Base-by-base conservation (phyloP, 2,113 vertebrate genomes). In the Okapia johnstoni region DNA sequence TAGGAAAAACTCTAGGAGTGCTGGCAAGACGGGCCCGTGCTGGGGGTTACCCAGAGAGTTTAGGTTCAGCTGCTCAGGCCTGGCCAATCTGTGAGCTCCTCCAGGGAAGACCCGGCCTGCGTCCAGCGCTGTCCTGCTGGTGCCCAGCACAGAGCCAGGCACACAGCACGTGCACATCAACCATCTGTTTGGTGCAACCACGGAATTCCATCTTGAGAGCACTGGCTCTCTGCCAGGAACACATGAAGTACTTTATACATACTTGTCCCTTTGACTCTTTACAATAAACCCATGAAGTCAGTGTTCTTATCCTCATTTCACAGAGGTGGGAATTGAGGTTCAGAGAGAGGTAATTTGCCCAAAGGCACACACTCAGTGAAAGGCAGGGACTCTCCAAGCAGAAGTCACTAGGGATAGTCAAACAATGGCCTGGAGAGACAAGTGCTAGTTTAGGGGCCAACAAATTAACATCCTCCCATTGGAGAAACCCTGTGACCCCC, bases 121-220 rank as follows among this genome's bases (percentile, higher is more conserved):
- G 48, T 16, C 48, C 26, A 15, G n/a, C 7, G 0, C 19, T n/a
- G 28, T 2, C 79, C 1, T 17, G 30, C n/a, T 1, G 15, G 46
- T 55, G 23, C 54, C 48, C 54, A 46, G 19, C 79, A 36, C 61
- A 23, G 7, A 93, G 48, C 48, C 36, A 6, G 52, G n/a, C n/a
- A n/a, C 43, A n/a, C 10, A 1, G 57, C 23, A 17, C 3, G 1
- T 40, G 33, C 2, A 13, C 57, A 25, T 43, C 30, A 40, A 52
- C 21, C 13, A 0, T 13, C 46, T 9, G 57, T 3, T 6, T 21
- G 19, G 57, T 26, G 17, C 36, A 80, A 52, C 85, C 21, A 58
- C 36, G 10, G 43, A 86, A 54, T 46, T 26, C 30, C 43, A 16
- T 21, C 25, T 63, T 7, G 30, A 30, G 66, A 58, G n/a, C 1